Percentiles rank a stretch among this genome's conserved stretches.
phyloP scores from a whole-genome alignment of 2,888 invertebrate species.

The Diarsia rubi region DNA sequence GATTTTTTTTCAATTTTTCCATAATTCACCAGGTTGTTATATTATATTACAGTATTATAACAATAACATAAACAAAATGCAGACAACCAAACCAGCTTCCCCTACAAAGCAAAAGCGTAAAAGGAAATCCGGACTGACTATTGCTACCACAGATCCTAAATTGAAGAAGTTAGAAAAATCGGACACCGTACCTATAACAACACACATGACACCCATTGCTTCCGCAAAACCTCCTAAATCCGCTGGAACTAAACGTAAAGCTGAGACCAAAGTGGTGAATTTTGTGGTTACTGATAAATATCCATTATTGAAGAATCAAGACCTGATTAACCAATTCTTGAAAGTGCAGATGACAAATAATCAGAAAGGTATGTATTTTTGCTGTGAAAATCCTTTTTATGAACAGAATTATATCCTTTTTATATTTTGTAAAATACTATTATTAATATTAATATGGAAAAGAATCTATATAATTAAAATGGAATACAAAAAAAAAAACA shows the following conservation, averaged over 20 bases:
- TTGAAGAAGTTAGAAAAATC: constrained; percentile 52
- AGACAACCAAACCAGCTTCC: constrained; percentile 45
- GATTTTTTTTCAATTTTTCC: neutral
- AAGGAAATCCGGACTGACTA: constrained; percentile 58
- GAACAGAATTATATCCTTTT: neutral
- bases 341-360: constrained; percentile 82
- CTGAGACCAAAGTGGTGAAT: neutral
- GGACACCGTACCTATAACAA: neutral
- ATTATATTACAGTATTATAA: neutral
- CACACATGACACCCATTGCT: neutral
- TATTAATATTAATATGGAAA: too few relatives aligned
- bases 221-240: constrained; percentile 10
- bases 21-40: neutral
- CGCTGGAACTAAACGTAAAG: constrained; percentile 13
- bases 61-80: constrained; percentile 61
- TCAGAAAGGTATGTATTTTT: constrained; percentile 82
- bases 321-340: constrained; percentile 76
- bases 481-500: too few relatives aligned
- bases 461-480: too few relatives aligned
- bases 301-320: constrained; percentile 79
- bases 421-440: neutral
- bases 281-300: constrained; percentile 65
- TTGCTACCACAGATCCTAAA: constrained; percentile 60
- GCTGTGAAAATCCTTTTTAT: neutral
- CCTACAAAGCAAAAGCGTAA: constrained; percentile 62